These are phyloP conservation scores for Musca domestica DNA, from an alignment of 1,140 invertebrate species.

Conservation along the genomic window DNA sequence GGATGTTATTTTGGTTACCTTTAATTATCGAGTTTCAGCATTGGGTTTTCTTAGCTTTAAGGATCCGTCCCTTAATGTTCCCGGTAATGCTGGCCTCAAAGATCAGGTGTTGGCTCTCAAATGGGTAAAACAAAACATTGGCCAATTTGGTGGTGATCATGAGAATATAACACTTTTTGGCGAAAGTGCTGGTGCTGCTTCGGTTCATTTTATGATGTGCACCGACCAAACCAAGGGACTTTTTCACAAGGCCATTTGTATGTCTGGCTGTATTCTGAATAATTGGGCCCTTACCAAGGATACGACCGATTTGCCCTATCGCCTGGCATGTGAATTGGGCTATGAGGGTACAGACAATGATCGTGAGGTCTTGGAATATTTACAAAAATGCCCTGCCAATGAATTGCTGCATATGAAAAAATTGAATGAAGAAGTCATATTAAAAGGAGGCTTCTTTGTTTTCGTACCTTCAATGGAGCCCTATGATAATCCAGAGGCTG, in stretches of 20 bases:
- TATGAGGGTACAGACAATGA: constrained; percentile 49
- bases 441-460: constrained; percentile 28
- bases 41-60: constrained; percentile 43
- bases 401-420: constrained; percentile 34
- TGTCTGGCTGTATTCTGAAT: constrained; percentile 58
- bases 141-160: constrained; percentile 48
- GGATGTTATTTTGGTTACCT: constrained; percentile 64
- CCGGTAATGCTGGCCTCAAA: constrained; percentile 52
- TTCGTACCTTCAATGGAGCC: constrained; percentile 40
- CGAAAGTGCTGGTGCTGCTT: constrained; percentile 47
- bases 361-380: constrained; percentile 45
- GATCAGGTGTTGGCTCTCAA: constrained; percentile 53
- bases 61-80: constrained; percentile 46
- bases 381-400: constrained; percentile 36
- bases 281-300: constrained; percentile 36
- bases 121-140: constrained; percentile 52
- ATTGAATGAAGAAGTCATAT: constrained; percentile 24
- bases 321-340: constrained; percentile 37
- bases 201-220: constrained; percentile 37
- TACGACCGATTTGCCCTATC: constrained; percentile 22
- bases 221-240: constrained; percentile 54
- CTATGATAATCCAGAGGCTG: constrained; percentile 24
- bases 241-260: constrained; percentile 61
- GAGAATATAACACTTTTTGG: constrained; percentile 49
- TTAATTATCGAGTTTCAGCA: constrained; percentile 66